A percentile compares a stretch with the other conserved stretches of the same genome.
phyloP scores from a whole-genome alignment of 2,113 vertebrate species.

The Salvelinus alpinus region DNA sequence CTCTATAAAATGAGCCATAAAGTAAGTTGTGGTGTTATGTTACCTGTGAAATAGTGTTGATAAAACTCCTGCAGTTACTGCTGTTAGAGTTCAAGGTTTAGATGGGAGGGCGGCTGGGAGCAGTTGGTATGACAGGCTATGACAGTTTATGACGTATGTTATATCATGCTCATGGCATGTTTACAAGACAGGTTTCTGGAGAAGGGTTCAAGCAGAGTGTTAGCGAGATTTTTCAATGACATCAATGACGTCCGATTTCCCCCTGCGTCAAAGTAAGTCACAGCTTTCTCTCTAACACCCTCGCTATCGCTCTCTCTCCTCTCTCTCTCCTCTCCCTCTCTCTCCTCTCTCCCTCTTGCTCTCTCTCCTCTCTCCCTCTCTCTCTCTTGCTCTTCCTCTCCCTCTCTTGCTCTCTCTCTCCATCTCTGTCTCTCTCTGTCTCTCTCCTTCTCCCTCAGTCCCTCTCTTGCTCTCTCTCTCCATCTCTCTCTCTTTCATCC shows the following conservation, averaged over 20 bases:
- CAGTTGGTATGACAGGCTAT: background rate
- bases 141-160: background rate
- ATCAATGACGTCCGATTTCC: background rate
- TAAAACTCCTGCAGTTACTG: background rate
- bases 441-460: too few species aligned
- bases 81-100: background rate
- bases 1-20: background rate
- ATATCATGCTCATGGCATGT: background rate
- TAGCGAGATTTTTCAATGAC: background rate
- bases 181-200: background rate
- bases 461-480: too few species aligned
- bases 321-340: background rate
- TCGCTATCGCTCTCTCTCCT: background rate
- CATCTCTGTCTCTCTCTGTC: accelerated
- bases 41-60: background rate
- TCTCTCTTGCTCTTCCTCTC: too few species aligned
- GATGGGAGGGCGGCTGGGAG: background rate
- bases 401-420: background rate
- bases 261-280: background rate
- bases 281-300: background rate
- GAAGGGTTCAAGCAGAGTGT: background rate
- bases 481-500: too few species aligned
- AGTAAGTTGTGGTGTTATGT: background rate
- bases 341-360: background rate
- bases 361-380: too few species aligned